Evolutionary conservation across 2,797 vertebrate genomes (phyloP).

Genomic region (Phoeniculus purpureus): DNA sequence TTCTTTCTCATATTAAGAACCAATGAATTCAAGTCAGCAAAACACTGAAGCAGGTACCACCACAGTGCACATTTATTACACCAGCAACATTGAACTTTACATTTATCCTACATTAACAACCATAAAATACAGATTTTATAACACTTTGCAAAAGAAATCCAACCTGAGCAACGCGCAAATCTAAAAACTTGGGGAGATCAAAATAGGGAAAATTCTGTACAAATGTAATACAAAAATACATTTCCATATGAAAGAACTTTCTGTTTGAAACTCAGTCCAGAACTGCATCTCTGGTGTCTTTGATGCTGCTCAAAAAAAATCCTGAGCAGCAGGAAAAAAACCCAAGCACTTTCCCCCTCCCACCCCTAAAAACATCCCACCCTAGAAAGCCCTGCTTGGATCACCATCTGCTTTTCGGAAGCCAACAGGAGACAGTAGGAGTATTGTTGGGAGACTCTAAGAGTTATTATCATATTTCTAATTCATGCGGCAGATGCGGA

Average conservation of each 20-base stretch:
- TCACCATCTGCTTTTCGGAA: background rate
- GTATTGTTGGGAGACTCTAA: background rate
- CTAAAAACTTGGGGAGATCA: slow-evolving; percentile 48
- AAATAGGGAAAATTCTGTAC: slow-evolving; percentile 61
- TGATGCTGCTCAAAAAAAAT: background rate
- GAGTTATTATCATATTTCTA: background rate
- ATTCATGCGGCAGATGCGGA: background rate
- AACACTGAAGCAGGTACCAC: background rate
- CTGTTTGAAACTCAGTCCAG: slow-evolving; percentile 14
- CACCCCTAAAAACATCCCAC: background rate
- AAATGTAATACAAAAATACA: slow-evolving; percentile 64
- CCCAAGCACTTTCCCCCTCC: background rate
- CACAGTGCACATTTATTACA: slow-evolving; percentile 55
- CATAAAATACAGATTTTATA: slow-evolving; percentile 11
- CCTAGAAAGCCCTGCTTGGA: background rate
- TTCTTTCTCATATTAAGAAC: background rate
- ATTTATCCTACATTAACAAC: slow-evolving; percentile 38
- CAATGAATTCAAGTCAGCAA: background rate
- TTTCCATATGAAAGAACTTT: slow-evolving; percentile 64
- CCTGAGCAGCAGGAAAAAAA: background rate
- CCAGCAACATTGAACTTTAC: slow-evolving; percentile 38
- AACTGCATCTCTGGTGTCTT: background rate
- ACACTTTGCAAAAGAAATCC: slow-evolving; percentile 8
- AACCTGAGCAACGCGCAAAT: slow-evolving; percentile 21
- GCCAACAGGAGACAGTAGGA: background rate